These are phyloP conservation scores for Myrmecobius fasciatus DNA, from an alignment of 2,113 vertebrate species.

Conservation along the genomic window DNA sequence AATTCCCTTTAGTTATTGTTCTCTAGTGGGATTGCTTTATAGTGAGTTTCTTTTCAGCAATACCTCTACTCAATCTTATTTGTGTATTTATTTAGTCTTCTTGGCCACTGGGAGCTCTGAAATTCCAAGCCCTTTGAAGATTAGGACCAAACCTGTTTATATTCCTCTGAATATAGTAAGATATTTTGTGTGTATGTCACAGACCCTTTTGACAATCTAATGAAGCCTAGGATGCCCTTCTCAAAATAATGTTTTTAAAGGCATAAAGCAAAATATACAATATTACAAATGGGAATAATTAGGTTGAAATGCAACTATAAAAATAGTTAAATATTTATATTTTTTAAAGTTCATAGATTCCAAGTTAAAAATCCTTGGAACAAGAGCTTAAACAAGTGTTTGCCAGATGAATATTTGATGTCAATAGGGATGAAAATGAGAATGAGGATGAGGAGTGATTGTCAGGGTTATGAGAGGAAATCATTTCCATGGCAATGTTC, in stretches of 20 bases:
- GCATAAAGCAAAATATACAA: background rate
- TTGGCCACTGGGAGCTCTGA: background rate
- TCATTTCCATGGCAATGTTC: background rate
- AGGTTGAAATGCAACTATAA: background rate
- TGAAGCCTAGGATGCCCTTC: background rate
- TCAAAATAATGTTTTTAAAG: background rate
- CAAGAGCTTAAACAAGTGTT: background rate
- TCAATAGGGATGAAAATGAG: background rate
- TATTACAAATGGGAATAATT: background rate
- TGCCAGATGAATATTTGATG: background rate
- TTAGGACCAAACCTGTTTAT: background rate
- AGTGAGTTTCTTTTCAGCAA: background rate
- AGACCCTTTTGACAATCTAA: background rate
- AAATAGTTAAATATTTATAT: background rate
- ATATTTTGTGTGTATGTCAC: background rate
- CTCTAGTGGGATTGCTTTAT: slow-evolving; percentile 12
- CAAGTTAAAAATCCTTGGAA: background rate
- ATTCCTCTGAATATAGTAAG: background rate
- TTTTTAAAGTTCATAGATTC: background rate
- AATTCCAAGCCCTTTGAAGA: background rate
- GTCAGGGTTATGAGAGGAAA: background rate
- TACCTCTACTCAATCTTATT: background rate
- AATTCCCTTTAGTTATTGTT: slow-evolving; percentile 43
- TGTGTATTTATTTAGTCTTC: background rate
- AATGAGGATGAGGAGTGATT: background rate